Evolutionary conservation across 2,113 vertebrate genomes (phyloP).

Genomic region (Menura novaehollandiae): DNA sequence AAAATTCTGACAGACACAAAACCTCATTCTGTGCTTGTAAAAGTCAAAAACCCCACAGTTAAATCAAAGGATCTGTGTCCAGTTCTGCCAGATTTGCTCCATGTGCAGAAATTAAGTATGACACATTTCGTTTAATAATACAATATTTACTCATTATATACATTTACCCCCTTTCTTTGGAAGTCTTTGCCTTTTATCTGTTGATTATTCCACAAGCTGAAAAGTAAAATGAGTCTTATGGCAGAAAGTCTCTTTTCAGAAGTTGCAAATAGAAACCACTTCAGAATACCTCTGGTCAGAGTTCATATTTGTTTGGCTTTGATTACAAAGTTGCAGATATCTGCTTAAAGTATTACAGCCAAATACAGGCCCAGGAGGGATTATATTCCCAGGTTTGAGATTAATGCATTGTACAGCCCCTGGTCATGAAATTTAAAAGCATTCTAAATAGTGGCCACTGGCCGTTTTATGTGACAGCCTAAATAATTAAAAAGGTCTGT

Average conservation of each 20-base stretch:
- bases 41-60: background rate
- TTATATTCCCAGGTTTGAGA: slow-evolving; percentile 31
- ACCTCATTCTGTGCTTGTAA: background rate
- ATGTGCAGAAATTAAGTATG: background rate
- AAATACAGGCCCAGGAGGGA: background rate
- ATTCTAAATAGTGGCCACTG: slow-evolving; percentile 8
- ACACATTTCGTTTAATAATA: slow-evolving; percentile 21
- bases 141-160: slow-evolving; percentile 31
- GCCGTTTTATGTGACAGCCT: background rate
- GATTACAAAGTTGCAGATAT: slow-evolving; percentile 25
- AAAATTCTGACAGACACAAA: slow-evolving; percentile 4
- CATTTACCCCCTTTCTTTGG: slow-evolving; percentile 27
- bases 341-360: slow-evolving; percentile 23
- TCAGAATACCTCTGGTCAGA: slow-evolving; percentile 26
- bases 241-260: slow-evolving; percentile 1
- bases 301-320: slow-evolving; percentile 2
- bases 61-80: slow-evolving; percentile 11
- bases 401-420: slow-evolving; percentile 24
- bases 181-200: background rate
- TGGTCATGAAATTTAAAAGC: slow-evolving; percentile 18
- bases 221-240: background rate
- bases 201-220: background rate
- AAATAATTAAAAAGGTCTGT: slow-evolving; percentile 26
- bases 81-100: slow-evolving; percentile 17
- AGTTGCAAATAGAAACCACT: slow-evolving; percentile 7